Evolutionary conservation across 2,888 invertebrate genomes (phyloP), one percentile per base, ranked within the genome.

Genomic region (Caenorhabditis wallacei): DNA sequence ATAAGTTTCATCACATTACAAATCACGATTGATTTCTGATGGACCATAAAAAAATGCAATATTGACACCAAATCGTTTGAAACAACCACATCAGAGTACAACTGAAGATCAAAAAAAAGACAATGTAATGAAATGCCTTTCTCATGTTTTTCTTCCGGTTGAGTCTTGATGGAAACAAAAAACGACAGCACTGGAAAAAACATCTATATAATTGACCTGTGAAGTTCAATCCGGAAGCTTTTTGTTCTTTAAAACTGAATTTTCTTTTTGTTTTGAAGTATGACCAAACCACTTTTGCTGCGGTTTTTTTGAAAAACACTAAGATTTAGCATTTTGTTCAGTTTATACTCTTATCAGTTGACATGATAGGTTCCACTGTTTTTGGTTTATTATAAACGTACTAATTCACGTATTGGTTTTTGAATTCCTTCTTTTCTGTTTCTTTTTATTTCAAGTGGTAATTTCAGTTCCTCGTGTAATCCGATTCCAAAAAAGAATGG

Each of bases 61-160:
- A 66, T 13, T 66, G 51, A 20, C 56, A 56, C 8, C 57, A 43
- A 24, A 59, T 57, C 43, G n/a, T 26, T 20, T 0, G 40, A 8
- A 61, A 63, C 54, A 51, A 71, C 26, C 8, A 53, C 54, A 74
- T 46, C 74, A 64, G 35, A 64, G 74, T 64, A 74, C 74, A 74
- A 35, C 54, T 54, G 26, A 24, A 54, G 54, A 74, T 54, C 64
- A 74, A 74, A 18, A 46, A 26, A 43, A n/a, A n/a, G n/a, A n/a
- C n/a, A n/a, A 48, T 70, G 70, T 61, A 71, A 71, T 54, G 54
- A 69, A 69, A 70, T 48, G 72, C 72, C 51, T 59, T 51, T 30
- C 16, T 53, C 51, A 11, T 57, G 56, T 35, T 53, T n/a, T 51
- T 61, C 71, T 72, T 63, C 53, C 63, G 63, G 71, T 16, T 40